Percentiles rank a stretch among this genome's conserved stretches.
These are phyloP conservation scores for Criorhina ranunculi DNA, from an alignment of 2,888 invertebrate species.

Conservation along the genomic window DNA sequence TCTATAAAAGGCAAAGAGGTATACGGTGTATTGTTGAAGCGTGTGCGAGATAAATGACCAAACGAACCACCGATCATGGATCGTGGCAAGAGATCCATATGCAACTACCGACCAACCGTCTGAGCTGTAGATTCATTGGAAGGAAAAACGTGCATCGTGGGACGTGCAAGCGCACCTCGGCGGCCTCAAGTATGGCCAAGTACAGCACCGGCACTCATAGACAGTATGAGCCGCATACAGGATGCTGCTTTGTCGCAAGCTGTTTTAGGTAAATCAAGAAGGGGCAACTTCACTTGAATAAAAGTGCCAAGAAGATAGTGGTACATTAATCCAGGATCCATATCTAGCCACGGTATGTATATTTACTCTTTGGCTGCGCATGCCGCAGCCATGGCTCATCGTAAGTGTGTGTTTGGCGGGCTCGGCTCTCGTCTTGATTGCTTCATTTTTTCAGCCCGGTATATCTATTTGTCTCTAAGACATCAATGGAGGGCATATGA, in stretches of 20 bases:
- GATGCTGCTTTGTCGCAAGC: constrained; percentile 68
- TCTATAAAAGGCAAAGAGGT: constrained; percentile 73
- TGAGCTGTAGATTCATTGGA: constrained; percentile 36
- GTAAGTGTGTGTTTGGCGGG: constrained; percentile 8
- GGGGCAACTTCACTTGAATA: constrained; percentile 66
- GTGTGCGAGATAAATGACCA: constrained; percentile 77
- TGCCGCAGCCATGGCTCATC: constrained; percentile 43
- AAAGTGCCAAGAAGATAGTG: constrained; percentile 75
- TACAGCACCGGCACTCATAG: constrained; percentile 39
- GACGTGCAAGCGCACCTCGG: constrained; percentile 73
- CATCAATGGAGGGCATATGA: constrained; percentile 68
- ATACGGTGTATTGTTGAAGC: constrained; percentile 74
- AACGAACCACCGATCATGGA: constrained; percentile 72
- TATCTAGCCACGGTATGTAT: constrained; percentile 66
- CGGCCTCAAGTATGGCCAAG: constrained; percentile 63
- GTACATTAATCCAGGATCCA: constrained; percentile 75
- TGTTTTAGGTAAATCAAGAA: constrained; percentile 71
- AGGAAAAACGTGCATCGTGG: constrained; percentile 65
- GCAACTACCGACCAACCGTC: constrained; percentile 63
- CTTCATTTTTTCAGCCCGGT: constrained; percentile 70
- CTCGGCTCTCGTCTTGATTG: constrained; percentile 60
- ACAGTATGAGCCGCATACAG: neutral
- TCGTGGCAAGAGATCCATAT: constrained; percentile 75
- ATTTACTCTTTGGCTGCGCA: constrained; percentile 68
- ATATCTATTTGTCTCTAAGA: constrained; percentile 75